Percentiles rank a stretch among this genome's conserved stretches.
phyloP scores from a whole-genome alignment of 23 tunicate genomes.

The Halocynthia roretzi region DNA sequence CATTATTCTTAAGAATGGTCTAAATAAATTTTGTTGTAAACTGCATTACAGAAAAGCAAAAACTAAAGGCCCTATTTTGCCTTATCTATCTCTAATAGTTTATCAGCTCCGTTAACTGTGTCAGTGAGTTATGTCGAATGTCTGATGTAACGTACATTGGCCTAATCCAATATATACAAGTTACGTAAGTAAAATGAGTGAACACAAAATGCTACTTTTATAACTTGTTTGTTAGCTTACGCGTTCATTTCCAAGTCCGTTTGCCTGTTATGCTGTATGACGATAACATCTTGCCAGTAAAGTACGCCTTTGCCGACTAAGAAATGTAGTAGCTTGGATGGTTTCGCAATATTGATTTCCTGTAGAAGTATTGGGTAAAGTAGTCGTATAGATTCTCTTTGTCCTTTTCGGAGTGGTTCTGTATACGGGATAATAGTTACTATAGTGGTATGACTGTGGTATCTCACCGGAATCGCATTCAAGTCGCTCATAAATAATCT shows the following conservation, averaged over 20 bases:
- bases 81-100: background rate
- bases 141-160: no score
- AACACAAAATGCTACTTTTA: no score
- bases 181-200: no score
- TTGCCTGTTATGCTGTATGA: constrained; percentile 51
- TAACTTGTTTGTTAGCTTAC: constrained; percentile 8
- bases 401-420: constrained; percentile 52
- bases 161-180: no score
- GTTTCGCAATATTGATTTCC: constrained; percentile 76
- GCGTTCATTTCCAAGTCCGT: constrained; percentile 75
- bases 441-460: background rate
- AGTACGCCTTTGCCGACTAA: constrained; percentile 78
- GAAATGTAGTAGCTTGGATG: constrained; percentile 61
- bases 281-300: constrained; percentile 73
- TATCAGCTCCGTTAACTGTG: no score
- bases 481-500: no score
- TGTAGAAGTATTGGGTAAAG: constrained; percentile 76
- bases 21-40: constrained; percentile 8
- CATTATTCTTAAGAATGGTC: constrained; percentile 59
- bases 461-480: background rate
- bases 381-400: constrained; percentile 13
- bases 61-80: background rate
- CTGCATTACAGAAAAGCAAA: background rate
- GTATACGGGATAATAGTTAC: background rate
- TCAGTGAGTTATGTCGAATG: no score